These are phyloP conservation scores for Argyrosomus regius DNA, from an alignment of 2,797 vertebrate species.

Conservation along the genomic window DNA sequence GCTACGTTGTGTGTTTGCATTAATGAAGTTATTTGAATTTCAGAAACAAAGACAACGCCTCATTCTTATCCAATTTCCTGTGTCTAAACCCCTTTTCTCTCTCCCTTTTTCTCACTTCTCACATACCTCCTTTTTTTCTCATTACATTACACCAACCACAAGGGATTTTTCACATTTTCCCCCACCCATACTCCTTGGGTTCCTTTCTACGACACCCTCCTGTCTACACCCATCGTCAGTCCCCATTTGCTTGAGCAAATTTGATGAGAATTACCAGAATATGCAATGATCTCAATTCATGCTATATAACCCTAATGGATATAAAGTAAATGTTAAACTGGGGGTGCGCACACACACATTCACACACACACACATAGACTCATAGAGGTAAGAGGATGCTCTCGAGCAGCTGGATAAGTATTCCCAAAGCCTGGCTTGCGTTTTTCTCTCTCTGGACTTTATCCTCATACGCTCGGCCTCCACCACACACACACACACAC, in stretches of 20 bases:
- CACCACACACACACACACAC: slow-evolving; percentile 12
- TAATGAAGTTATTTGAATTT: not conserved
- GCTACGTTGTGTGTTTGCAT: no score
- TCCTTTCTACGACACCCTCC: not conserved
- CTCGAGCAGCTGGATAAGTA: slow-evolving; percentile 57
- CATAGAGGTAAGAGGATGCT: slow-evolving; percentile 13
- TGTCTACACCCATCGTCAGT: not conserved
- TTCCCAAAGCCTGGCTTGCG: slow-evolving; percentile 31
- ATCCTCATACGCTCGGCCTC: slow-evolving; percentile 5
- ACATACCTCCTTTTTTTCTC: not conserved
- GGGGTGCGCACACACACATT: not conserved
- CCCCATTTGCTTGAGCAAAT: not conserved
- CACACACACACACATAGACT: not conserved
- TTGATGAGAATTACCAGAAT: not conserved
- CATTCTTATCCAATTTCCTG: not conserved
- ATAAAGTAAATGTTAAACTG: not conserved
- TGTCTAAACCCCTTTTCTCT: not conserved
- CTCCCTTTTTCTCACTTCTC: not conserved
- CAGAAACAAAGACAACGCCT: not conserved
- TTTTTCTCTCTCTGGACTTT: slow-evolving; percentile 33
- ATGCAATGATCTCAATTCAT: not conserved
- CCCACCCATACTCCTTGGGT: not conserved
- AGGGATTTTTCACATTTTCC: not conserved
- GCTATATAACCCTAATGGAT: not conserved
- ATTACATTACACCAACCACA: slow-evolving; percentile 8